Evolutionary conservation across 2,888 invertebrate species (phyloP).

Genomic region (Ochropacha duplaris): DNA sequence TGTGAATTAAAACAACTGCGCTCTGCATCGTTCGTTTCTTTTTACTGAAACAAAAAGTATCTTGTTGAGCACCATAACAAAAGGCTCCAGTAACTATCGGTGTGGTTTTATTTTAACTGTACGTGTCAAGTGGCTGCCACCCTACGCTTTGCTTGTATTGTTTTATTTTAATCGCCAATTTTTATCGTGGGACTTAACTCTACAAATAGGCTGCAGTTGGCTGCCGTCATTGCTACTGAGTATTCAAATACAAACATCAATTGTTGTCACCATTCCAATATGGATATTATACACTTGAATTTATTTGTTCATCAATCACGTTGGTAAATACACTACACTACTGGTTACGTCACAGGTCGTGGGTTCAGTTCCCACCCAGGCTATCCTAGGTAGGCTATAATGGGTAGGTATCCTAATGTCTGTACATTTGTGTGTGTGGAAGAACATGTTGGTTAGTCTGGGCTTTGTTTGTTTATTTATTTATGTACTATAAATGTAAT

Average conservation of each 20-base stretch:
- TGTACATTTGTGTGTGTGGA: too few relatives aligned
- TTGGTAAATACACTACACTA: neutral
- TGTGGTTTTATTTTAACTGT: constrained; percentile 8
- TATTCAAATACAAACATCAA: neutral
- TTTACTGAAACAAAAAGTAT: constrained; percentile 21
- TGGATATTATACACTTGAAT: neutral
- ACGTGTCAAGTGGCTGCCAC: constrained; percentile 9
- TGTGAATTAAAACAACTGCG: constrained; percentile 28
- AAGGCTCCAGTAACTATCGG: constrained; percentile 5
- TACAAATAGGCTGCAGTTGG: neutral
- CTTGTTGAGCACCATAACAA: constrained; percentile 17
- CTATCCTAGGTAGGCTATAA: too few relatives aligned
- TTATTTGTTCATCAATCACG: neutral
- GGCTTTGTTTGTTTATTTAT: too few relatives aligned
- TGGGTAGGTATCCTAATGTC: too few relatives aligned
- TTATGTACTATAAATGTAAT: too few relatives aligned
- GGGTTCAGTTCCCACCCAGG: too few relatives aligned
- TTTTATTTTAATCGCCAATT: neutral
- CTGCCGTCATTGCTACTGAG: neutral
- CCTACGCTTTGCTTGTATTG: neutral
- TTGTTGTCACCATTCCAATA: neutral
- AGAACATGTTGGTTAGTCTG: too few relatives aligned
- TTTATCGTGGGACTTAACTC: neutral
- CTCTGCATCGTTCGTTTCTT: constrained; percentile 19
- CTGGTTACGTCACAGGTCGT: too few relatives aligned